Evolutionary conservation across 2,888 invertebrate genomes (phyloP).

Genomic region (Agrenia bidenticulata): DNA sequence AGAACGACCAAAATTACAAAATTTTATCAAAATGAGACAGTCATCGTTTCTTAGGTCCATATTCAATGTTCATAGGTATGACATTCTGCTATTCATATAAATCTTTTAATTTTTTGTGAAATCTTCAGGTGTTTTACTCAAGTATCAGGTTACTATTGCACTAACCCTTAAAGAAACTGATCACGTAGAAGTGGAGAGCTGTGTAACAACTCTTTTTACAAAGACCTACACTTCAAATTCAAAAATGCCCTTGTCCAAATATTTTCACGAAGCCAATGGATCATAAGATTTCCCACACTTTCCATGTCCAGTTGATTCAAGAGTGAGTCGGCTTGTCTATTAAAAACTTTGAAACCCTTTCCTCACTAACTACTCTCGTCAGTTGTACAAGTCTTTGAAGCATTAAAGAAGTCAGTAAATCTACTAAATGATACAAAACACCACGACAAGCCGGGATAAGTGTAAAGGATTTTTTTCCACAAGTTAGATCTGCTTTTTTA

Average conservation of each 20-base stretch:
- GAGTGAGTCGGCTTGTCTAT: conserved; percentile 4
- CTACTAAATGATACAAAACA: conserved; percentile 1
- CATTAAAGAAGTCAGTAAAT: conserved; percentile 11
- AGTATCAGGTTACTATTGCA: too few species aligned
- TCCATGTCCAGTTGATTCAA: conserved; percentile 12
- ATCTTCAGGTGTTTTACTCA: too few species aligned
- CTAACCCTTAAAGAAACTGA: too few species aligned
- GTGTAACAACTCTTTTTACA: neutral
- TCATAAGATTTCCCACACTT: conserved; percentile 19
- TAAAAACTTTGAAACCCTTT: conserved; percentile 4
- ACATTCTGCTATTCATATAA: too few species aligned
- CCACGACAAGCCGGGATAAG: neutral
- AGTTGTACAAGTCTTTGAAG: neutral
- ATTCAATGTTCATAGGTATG: too few species aligned
- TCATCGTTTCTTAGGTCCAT: too few species aligned
- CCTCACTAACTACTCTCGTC: neutral
- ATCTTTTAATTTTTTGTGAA: too few species aligned
- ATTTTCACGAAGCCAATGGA: conserved; percentile 5
- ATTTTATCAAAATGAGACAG: too few species aligned
- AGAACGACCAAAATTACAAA: too few species aligned
- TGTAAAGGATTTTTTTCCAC: neutral
- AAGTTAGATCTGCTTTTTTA: conserved; percentile 1
- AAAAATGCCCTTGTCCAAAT: conserved; percentile 6
- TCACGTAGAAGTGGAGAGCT: neutral
- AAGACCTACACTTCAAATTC: neutral